Evolutionary conservation across 2,888 invertebrate species (phyloP).

Genomic region (Drosophila merina): DNA sequence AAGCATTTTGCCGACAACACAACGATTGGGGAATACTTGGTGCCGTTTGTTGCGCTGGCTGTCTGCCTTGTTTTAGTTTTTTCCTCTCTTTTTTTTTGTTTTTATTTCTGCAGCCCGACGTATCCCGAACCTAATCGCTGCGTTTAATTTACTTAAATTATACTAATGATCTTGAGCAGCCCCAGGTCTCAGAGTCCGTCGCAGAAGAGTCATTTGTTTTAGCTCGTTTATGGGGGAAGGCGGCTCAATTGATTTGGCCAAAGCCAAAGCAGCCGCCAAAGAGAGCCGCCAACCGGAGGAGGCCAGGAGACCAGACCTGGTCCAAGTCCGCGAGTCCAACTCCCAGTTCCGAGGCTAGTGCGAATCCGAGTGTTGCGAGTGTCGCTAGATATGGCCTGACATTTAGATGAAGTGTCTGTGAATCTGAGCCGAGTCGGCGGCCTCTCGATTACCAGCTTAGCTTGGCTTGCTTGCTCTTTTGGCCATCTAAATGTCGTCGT

Average conservation of each 20-base stretch:
- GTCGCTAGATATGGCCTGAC: constrained; percentile 82
- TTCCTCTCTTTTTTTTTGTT: constrained; percentile 29
- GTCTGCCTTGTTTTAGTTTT: constrained; percentile 35
- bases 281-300: constrained; percentile 55
- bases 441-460: constrained; percentile 58
- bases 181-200: constrained; percentile 44
- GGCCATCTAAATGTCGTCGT: constrained; percentile 57
- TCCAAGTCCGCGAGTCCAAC: constrained; percentile 8
- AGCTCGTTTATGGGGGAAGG: constrained; percentile 70
- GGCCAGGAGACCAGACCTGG: constrained; percentile 39
- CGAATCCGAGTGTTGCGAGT: constrained; percentile 60
- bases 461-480: constrained; percentile 29
- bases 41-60: constrained; percentile 42
- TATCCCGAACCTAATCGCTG: constrained; percentile 79
- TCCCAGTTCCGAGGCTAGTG: constrained; percentile 25
- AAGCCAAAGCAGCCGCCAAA: constrained; percentile 78
- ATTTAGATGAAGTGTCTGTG: constrained; percentile 83
- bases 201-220: constrained; percentile 73
- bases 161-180: constrained; percentile 79
- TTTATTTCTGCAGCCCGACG: constrained; percentile 10
- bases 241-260: constrained; percentile 79
- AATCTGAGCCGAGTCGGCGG: constrained; percentile 66
- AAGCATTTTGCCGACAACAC: constrained; percentile 63
- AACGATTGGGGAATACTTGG: constrained; percentile 38
- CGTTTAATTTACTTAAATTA: constrained; percentile 82